phyloP scores from a whole-genome alignment of 2,888 invertebrate species.

The Philopedon plagiatum region DNA sequence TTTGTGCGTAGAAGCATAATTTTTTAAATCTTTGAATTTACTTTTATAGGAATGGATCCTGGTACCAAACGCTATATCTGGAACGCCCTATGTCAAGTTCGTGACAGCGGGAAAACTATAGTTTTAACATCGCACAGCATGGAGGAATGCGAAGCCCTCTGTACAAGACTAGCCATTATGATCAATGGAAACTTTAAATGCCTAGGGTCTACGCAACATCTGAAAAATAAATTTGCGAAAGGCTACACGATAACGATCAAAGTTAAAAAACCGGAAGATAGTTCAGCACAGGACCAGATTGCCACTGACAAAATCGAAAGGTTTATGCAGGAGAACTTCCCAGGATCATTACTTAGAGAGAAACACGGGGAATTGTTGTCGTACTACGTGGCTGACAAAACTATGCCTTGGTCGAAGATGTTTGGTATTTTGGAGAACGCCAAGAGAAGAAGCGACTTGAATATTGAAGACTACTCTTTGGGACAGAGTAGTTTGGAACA shows the following conservation, averaged over 20 bases:
- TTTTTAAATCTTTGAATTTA: neutral
- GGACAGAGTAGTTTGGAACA: slow-evolving; percentile 89
- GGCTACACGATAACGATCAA: slow-evolving; percentile 69
- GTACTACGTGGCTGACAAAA: slow-evolving; percentile 76
- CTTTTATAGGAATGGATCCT: slow-evolving; percentile 81
- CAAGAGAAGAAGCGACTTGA: slow-evolving; percentile 62
- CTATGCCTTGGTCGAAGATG: slow-evolving; percentile 80
- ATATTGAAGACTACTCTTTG: slow-evolving; percentile 86
- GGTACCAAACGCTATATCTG: slow-evolving; percentile 86
- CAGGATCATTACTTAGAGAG: slow-evolving; percentile 71
- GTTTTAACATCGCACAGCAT: slow-evolving; percentile 89
- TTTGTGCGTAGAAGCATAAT: too few species aligned
- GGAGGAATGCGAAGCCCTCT: slow-evolving; percentile 90
- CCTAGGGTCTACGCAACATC: slow-evolving; percentile 84
- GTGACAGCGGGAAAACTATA: slow-evolving; percentile 81
- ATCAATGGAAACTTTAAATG: slow-evolving; percentile 88
- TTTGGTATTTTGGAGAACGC: slow-evolving; percentile 82
- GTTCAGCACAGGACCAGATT: slow-evolving; percentile 39
- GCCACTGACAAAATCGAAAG: slow-evolving; percentile 56
- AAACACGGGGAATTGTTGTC: slow-evolving; percentile 81
- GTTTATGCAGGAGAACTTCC: slow-evolving; percentile 62
- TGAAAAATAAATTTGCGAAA: slow-evolving; percentile 84
- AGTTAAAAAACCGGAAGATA: slow-evolving; percentile 63
- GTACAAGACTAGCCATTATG: slow-evolving; percentile 87
- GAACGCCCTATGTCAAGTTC: slow-evolving; percentile 79